Conservation (phyloP, 1,140 invertebrate species). For the Formica selysi region DNA sequence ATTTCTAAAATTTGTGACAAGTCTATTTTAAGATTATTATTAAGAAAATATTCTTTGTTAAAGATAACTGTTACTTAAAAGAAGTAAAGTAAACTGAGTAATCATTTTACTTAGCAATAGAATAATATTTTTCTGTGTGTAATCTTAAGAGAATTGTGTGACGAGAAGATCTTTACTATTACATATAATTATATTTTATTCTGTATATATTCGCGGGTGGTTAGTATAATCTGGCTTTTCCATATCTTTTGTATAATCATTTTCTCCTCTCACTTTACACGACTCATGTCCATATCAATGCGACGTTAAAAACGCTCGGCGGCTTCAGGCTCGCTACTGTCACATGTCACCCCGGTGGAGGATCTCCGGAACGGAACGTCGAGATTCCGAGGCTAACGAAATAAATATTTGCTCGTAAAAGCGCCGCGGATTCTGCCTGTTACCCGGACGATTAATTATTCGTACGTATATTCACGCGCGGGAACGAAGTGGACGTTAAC, state of each 20-base stretch:
- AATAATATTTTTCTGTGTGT: no score
- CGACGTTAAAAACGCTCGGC: background rate
- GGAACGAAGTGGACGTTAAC: slow-evolving; percentile 34
- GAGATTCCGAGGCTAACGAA: slow-evolving; percentile 16
- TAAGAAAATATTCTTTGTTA: no score
- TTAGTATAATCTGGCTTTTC: background rate
- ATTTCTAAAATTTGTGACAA: no score
- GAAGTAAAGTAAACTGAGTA: no score
- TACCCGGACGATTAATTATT: slow-evolving; percentile 39
- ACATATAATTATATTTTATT: no score
- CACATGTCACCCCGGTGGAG: slow-evolving; percentile 1
- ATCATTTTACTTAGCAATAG: no score
- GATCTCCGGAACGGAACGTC: background rate
- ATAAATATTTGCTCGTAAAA: slow-evolving; percentile 37
- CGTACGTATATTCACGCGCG: slow-evolving; percentile 1
- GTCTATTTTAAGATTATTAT: no score
- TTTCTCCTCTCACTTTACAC: background rate
- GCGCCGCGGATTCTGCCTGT: background rate
- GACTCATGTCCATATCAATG: background rate
- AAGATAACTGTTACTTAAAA: no score
- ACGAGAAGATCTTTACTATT: no score
- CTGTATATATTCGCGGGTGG: no score
- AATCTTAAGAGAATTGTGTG: no score
- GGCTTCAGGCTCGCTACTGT: background rate
- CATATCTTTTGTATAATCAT: background rate